Evolutionary conservation across 2,888 invertebrate species (phyloP), one percentile per base, ranked within the genome.

Genomic region (Drosophila hamatofila): DNA sequence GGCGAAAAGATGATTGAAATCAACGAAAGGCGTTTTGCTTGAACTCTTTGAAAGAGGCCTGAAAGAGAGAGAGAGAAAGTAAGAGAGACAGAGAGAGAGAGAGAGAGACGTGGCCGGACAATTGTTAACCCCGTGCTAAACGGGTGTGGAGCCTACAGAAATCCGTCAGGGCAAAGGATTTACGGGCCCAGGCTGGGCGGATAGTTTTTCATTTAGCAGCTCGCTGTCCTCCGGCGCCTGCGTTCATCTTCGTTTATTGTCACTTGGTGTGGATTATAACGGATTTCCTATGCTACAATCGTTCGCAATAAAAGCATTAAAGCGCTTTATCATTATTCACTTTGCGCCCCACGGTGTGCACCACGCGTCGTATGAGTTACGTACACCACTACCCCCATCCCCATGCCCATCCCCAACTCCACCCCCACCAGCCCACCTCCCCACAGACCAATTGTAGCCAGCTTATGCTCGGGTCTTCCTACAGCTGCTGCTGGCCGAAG

Each of bases 281-380:
- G 83, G 89, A 87, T 91, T 90, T 87, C 77, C 81, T 62, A 67
- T 67, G 80, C 71, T 72, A 89, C 75, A 91, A 89, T 90, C 89
- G 89, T 77, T 83, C 67, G 90, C 88, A 89, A 88, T 90, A 87
- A 90, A 87, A 85, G 89, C 85, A 87, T 91, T 89, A 91, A 88
- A 75, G 78, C 83, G 85, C 83, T 88, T 90, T 85, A 89, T 85
- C 89, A 91, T 90, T 89, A 91, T 87, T 89, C 90, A 90, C 85
- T 90, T 78, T 77, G 78, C 89, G 78, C 78, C 56, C 56, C 56
- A 78, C 88, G 73, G 73, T 73, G 85, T 69, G 80, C 71, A 72
- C 59, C 66, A 70, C 66, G 79, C 67, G 75, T 72, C 80, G 80
- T 81, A 80, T 80, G 80, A 81, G 80, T 76, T 48, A 81, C 69